Evolutionary conservation across 2,888 invertebrate species (phyloP).

Genomic region (Pyrgus malvae): DNA sequence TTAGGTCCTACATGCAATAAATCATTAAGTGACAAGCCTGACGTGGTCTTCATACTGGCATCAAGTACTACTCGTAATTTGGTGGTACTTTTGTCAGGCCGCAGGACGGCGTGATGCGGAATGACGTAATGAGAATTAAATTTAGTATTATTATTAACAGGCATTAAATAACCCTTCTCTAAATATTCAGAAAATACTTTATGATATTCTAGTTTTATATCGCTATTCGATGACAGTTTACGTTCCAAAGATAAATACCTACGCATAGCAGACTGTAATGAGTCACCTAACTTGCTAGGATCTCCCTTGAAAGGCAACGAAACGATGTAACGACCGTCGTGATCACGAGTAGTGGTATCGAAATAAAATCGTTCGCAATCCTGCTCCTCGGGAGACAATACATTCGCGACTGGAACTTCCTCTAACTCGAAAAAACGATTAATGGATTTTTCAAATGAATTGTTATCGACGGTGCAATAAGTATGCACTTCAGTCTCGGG

Average conservation of each 20-base stretch:
- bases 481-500: neutral
- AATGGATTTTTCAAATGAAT: neutral
- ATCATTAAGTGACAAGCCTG: constrained; percentile 28
- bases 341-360: neutral
- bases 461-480: constrained; percentile 6
- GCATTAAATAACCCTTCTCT: constrained; percentile 12
- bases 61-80: constrained; percentile 20
- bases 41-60: constrained; percentile 25
- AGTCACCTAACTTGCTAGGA: neutral
- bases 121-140: constrained; percentile 16
- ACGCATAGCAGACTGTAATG: neutral
- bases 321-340: neutral
- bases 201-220: constrained; percentile 4
- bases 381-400: neutral
- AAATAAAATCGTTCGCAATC: neutral
- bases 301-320: neutral
- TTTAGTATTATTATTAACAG: neutral
- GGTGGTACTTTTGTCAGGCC: constrained; percentile 12
- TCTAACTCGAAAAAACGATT: constrained; percentile 14
- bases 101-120: constrained; percentile 26
- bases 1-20: constrained; percentile 30
- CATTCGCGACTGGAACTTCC: constrained; percentile 3
- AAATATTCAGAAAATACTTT: constrained; percentile 20
- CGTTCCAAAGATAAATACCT: constrained; percentile 14
- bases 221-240: neutral